Base-by-base conservation (phyloP, 2,113 vertebrate species). In the Ceyx cyanopectus region DNA sequence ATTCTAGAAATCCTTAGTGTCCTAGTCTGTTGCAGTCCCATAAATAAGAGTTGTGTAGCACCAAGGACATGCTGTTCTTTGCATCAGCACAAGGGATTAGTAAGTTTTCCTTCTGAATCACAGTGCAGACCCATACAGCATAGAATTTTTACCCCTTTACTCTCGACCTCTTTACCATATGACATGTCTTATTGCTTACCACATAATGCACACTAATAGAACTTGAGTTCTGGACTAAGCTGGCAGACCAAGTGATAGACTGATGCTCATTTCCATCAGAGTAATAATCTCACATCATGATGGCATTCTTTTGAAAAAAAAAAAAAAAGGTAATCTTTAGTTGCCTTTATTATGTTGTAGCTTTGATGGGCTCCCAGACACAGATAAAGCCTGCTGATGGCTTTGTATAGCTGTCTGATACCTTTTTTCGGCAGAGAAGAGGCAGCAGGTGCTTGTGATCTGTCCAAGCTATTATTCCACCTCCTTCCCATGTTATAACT, bases 331-430 rank as follows among this genome's bases (percentile, higher is more conserved):
- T 86, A 40, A 18, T 34, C 74, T 92, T 90, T 66, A 57, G n/a
- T 67, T 86, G 58, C 41, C 57, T 92, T 90, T 88, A 91, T 94
- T 93, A 54, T 10, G 54, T 68, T 80, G 46, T 43, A 85, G 65
- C 19, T 83, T 94, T 87, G n/a, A 75, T 85, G 88, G 70, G 54
- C 54, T 90, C n/a, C 80, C 56, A 92, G 87, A 41, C 84, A 92
- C 57, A 68, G 53, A 66, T 68, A 79, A 88, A 94, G 62, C 72
- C 81, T 83, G 21, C 27, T 77, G 80, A 85, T 69, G 58, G 62
- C 46, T 81, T 65, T 76, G 46, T 54, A 43, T 72, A 62, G 34
- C 65, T 88, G 22, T 89, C 34, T 23, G 27, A 72, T 60, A 85
- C 46, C 68, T 82, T 87, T 48, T 50, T 27, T 14, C 85, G 83